Conservation (phyloP, 2,797 vertebrate species). For the Bryconaethiops microstoma region DNA sequence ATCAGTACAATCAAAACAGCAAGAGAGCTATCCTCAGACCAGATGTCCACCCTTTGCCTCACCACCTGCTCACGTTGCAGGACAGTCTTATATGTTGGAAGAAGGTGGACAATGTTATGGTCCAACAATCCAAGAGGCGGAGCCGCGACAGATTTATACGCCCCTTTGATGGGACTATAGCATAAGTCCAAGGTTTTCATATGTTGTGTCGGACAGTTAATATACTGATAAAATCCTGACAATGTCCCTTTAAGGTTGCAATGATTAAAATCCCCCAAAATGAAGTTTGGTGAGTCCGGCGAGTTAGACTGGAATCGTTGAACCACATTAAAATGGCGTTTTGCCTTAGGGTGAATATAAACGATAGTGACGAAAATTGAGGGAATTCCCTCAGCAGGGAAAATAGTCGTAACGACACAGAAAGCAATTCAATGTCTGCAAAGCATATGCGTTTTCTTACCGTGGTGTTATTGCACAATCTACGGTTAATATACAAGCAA, state of each 20-base stretch:
- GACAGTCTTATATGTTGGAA: not conserved
- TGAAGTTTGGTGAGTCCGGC: not conserved
- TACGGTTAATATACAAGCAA: not conserved
- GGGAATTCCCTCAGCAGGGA: conserved; percentile 19
- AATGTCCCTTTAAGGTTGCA: not conserved
- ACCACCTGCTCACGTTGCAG: not conserved
- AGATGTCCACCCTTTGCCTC: not conserved
- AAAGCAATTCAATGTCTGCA: conserved; percentile 14
- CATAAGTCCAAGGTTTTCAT: conserved; percentile 11
- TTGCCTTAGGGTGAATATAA: conserved; percentile 24
- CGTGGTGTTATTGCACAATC: not conserved
- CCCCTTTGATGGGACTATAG: conserved; percentile 17
- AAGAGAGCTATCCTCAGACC: conserved; percentile 6
- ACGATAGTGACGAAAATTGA: conserved; percentile 21
- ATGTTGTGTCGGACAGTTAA: not conserved
- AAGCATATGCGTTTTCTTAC: conserved; percentile 3
- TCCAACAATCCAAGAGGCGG: not conserved
- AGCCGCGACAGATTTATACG: not conserved
- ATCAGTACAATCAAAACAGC: not conserved
- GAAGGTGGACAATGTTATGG: conserved; percentile 18
- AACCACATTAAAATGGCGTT: not conserved
- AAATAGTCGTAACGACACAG: conserved; percentile 10
- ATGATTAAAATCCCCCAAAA: conserved; percentile 27
- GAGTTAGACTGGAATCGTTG: not conserved
- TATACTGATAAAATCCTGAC: conserved; percentile 3